These are phyloP conservation scores for Chaitophorus viminalis DNA, from an alignment of 2,888 invertebrate genomes.

Conservation along the genomic window DNA sequence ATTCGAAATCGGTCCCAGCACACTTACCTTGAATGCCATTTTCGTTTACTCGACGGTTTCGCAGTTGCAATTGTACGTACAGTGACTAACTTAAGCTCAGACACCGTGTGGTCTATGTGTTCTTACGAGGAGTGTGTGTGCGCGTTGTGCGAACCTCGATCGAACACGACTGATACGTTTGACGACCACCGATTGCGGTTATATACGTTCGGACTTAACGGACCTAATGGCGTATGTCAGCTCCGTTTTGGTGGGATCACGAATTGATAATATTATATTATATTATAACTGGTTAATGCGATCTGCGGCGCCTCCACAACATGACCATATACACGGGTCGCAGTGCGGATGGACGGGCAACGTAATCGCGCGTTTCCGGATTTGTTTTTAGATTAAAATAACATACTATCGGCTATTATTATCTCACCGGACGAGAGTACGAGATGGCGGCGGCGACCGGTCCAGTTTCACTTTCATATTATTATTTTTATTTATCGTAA, in stretches of 20 bases:
- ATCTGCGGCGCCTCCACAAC: not conserved
- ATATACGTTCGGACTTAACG: slow-evolving; percentile 37
- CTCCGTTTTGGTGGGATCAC: not conserved
- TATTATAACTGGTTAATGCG: slow-evolving; percentile 10
- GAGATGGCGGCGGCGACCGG: slow-evolving; percentile 6
- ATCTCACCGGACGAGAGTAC: slow-evolving; percentile 6
- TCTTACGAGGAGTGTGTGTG: not conserved
- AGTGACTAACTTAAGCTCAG: too few species aligned
- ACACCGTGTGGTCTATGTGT: not conserved
- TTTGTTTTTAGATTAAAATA: slow-evolving; percentile 1
- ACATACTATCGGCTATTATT: slow-evolving; percentile 2
- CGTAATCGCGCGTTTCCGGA: slow-evolving; percentile 54
- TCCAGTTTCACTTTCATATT: slow-evolving; percentile 53
- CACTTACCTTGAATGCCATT: slow-evolving; percentile 46
- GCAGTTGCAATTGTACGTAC: not conserved
- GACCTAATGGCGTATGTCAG: not conserved
- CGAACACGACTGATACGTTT: slow-evolving; percentile 52
- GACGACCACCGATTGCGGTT: slow-evolving; percentile 38
- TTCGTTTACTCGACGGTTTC: not conserved
- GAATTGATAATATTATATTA: not conserved
- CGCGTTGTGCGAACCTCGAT: slow-evolving; percentile 16
- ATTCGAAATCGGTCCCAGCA: not conserved
- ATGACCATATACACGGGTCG: not conserved
- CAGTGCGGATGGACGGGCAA: slow-evolving; percentile 32
- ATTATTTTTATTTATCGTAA: not conserved